phyloP scores from a whole-genome alignment of 2,888 invertebrate species.

The Apamea anceps region DNA sequence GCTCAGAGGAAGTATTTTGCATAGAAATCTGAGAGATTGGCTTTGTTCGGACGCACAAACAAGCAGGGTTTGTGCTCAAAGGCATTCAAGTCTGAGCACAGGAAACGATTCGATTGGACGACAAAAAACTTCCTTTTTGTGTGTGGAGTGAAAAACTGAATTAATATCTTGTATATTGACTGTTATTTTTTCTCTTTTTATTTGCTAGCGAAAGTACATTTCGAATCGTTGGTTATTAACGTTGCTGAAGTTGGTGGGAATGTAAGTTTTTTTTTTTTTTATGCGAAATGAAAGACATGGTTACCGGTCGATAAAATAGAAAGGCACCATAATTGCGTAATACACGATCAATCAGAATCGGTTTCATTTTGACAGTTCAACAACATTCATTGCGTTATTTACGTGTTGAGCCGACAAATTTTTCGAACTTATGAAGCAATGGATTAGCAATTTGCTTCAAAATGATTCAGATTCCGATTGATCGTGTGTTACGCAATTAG shows the following conservation, averaged over 20 bases:
- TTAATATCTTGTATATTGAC: slow-evolving; percentile 52
- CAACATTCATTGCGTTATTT: no score
- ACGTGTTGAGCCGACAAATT: no score
- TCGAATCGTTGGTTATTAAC: slow-evolving; percentile 4
- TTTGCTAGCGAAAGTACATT: slow-evolving; percentile 14
- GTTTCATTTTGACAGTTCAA: no score
- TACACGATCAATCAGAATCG: no score
- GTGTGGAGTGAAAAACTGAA: slow-evolving; percentile 45
- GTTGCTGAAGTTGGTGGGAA: not conserved
- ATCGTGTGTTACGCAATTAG: no score
- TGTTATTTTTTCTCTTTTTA: slow-evolving; percentile 13
- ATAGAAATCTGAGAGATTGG: slow-evolving; percentile 84
- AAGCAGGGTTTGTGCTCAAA: slow-evolving; percentile 81
- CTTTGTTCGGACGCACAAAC: slow-evolving; percentile 85
- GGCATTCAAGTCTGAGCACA: slow-evolving; percentile 73
- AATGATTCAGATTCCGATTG: no score
- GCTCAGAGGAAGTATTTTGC: slow-evolving; percentile 81
- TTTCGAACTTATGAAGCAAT: no score
- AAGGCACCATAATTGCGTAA: no score
- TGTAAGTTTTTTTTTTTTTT: not conserved
- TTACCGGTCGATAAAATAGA: no score
- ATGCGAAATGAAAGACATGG: no score
- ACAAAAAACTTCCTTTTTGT: slow-evolving; percentile 59
- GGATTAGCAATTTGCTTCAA: no score
- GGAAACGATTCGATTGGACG: slow-evolving; percentile 74